phyloP scores from a whole-genome alignment of 2,888 invertebrate genomes.

The Drosophila mimica region DNA sequence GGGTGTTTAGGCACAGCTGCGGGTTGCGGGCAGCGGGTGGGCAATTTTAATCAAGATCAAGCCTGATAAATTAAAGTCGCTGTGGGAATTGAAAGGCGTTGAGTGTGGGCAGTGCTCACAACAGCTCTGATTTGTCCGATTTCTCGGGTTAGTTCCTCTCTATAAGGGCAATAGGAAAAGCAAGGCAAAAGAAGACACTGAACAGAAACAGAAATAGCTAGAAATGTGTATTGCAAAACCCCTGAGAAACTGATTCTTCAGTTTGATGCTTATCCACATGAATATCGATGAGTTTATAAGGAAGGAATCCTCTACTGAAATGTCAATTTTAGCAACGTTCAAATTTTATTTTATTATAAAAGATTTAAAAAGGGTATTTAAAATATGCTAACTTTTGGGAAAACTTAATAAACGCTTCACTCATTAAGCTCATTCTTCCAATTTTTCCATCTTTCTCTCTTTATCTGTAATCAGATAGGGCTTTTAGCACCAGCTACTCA shows the following conservation, averaged over 20 bases:
- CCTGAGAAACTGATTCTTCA: conserved; percentile 20
- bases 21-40: conserved; percentile 28
- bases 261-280: conserved; percentile 24
- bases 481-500: background rate
- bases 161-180: background rate
- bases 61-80: conserved; percentile 64
- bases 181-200: background rate
- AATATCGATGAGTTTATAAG: conserved; percentile 22
- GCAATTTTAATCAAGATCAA: conserved; percentile 72
- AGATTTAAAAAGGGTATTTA: too few relatives aligned
- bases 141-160: background rate
- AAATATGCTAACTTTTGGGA: background rate
- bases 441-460: background rate
- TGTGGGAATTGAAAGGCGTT: conserved; percentile 55
- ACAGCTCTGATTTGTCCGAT: conserved; percentile 11
- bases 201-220: background rate
- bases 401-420: background rate
- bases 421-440: background rate
- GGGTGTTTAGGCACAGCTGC: conserved; percentile 7
- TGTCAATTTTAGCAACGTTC: background rate
- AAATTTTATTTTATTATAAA: background rate
- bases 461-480: background rate
- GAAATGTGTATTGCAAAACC: conserved; percentile 7
- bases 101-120: conserved; percentile 36
- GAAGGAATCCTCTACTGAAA: conserved; percentile 14